Evolutionary conservation across 2,113 vertebrate species (phyloP).

Genomic region (Carlito syrichta): DNA sequence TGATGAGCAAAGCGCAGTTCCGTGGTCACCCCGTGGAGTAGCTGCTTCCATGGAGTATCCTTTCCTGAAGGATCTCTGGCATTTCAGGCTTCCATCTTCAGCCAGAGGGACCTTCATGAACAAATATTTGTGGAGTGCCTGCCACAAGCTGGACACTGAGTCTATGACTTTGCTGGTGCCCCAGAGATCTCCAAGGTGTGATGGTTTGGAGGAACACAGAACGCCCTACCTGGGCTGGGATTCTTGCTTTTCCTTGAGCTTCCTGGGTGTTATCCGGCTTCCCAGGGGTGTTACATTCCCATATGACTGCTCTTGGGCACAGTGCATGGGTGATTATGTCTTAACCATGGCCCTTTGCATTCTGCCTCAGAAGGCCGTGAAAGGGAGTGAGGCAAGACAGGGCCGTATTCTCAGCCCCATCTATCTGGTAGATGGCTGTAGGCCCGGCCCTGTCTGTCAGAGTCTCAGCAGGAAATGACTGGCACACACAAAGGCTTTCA

Average conservation of each 20-base stretch:
- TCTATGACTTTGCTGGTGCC: background rate
- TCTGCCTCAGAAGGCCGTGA: background rate
- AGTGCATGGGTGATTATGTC: background rate
- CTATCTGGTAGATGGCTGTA: background rate
- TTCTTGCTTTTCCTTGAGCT: background rate
- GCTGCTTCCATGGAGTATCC: background rate
- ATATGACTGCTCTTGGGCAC: background rate
- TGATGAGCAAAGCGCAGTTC: background rate
- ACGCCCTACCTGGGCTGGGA: background rate
- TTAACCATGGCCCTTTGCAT: background rate
- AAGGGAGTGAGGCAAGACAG: background rate
- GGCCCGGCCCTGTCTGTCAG: background rate
- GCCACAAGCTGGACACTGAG: rapidly evolving
- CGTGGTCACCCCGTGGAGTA: background rate
- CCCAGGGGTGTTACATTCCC: background rate
- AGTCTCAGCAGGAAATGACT: background rate
- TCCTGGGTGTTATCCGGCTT: background rate
- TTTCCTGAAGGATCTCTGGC: background rate
- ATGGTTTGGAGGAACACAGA: background rate
- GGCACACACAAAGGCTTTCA: background rate
- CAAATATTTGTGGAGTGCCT: background rate
- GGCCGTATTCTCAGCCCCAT: background rate
- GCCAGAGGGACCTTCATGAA: background rate
- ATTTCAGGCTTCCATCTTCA: background rate
- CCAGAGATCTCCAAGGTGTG: background rate